Base-by-base conservation (phyloP, 2,797 vertebrate species). In the Coccyzus lansbergi region DNA sequence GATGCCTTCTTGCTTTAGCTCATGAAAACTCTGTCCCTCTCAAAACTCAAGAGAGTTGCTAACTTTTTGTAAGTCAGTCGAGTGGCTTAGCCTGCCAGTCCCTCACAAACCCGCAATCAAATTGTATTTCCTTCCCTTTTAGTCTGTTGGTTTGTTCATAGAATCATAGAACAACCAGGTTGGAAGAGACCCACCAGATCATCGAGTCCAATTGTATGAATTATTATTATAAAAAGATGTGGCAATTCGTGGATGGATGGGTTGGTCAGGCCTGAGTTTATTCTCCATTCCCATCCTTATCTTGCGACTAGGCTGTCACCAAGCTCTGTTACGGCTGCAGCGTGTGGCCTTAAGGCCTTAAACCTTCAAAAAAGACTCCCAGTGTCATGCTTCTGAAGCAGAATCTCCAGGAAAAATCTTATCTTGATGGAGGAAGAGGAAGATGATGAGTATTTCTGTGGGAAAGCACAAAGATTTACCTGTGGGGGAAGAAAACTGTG, bases 111-210 rank as follows among this genome's bases (percentile, higher is more conserved):
- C 33, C 34, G 13, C 33, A 34, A 81, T 36, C 44, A 31, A 40
- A 5, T 7, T 16, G 51, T 52, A 25, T 84, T 94, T 96, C 81
- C 92, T 94, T 92, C 95, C 64, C 49, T n/a, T 94, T 92, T 64
- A 5, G 25, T 22, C 21, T 17, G 48, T 42, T 25, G 10, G 8
- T 94, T 29, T 67, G 1, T n/a, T n/a, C n/a, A n/a, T n/a, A n/a
- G n/a, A n/a, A n/a, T n/a, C n/a, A n/a, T n/a, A n/a, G n/a, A n/a
- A n/a, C n/a, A n/a, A n/a, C n/a, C n/a, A n/a, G n/a, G n/a, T n/a
- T n/a, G n/a, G n/a, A n/a, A n/a, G n/a, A n/a, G n/a, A n/a, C n/a
- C n/a, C n/a, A n/a, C n/a, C n/a, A n/a, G n/a, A n/a, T n/a, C n/a
- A n/a, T n/a, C n/a, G n/a, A n/a, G n/a, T n/a, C n/a, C n/a, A n/a